Base-by-base conservation (phyloP, 1,140 invertebrate genomes). In the Nebria ingens region DNA sequence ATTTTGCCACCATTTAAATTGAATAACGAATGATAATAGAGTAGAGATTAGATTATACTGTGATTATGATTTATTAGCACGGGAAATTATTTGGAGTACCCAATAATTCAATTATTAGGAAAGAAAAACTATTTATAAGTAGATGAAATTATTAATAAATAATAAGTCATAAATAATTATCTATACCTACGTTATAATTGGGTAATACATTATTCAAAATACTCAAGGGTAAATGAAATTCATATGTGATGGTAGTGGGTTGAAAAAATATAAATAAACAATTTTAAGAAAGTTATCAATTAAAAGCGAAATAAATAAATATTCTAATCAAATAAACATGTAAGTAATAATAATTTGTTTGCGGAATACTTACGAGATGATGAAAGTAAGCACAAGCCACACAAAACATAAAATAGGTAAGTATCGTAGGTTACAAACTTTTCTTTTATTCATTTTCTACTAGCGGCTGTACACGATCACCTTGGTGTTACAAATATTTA, bases 301-400 rank as follows among this genome's bases (percentile, higher is more conserved):
- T 53, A 52, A 62, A 63, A 19, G 57, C 52, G 2, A 29, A 55
- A 0, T 49, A 22, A 56, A 57, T 22, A 40, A 58, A 50, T 17
- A 53, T 9, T 52, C 42, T 23, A 56, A 54, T 19, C 55, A 64
- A 29, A 40, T 52, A 22, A 51, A 61, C 45, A 58, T 52, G 45
- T n/a, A n/a, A n/a, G n/a, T n/a, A n/a, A n/a, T n/a, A n/a, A n/a
- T n/a, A 29, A 11, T 20, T 21, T 55, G 3, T 55, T 62, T 56
- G 57, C 58, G 19, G 55, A 54, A 54, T 51, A 54, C 42, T 55
- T 55, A 50, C 54, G 21, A 15, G 23, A 50, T 19, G 19, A 55
- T 22, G 19, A 55, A 55, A 6, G 54, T 55, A 15, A 51, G 2
- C 17, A 11, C 2, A n/a, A 55, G 45, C 54, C 54, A 55, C 21